Conservation (phyloP, 2,888 invertebrate genomes). For the Rhamnusium bicolor region DNA sequence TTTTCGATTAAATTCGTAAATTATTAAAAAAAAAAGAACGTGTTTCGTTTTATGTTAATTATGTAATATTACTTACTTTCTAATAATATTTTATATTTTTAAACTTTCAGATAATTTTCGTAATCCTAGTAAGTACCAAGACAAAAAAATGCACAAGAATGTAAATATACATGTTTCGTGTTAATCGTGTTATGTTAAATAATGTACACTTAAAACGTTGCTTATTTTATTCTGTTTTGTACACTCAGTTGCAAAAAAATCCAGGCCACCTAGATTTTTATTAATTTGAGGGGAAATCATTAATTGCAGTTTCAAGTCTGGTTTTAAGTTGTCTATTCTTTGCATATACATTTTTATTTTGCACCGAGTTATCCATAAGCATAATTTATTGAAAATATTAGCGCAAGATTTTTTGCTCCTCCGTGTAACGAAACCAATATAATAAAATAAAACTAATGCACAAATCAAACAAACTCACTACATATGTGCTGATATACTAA, state of each 20-base stretch:
- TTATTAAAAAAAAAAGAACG: no score
- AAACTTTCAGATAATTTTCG: constrained; percentile 46
- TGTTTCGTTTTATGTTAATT: no score
- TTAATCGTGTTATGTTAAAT: constrained; percentile 13
- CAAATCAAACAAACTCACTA: not conserved
- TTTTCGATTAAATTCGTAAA: no score
- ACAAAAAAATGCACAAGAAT: not conserved
- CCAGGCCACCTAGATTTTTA: no score
- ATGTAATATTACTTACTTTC: not conserved
- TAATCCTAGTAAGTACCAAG: constrained; percentile 43
- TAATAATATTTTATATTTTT: constrained; percentile 16
- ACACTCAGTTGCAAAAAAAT: not conserved
- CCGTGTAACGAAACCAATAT: no score
- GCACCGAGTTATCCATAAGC: no score
- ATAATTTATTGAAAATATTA: no score
- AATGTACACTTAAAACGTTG: not conserved
- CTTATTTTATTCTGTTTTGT: not conserved
- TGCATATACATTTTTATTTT: no score
- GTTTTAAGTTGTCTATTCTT: no score
- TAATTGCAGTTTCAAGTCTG: no score
- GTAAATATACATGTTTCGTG: constrained; percentile 23
- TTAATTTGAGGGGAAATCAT: no score
- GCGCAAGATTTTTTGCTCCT: no score
- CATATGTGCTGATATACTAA: constrained; percentile 6
- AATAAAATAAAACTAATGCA: constrained; percentile 15